Base-by-base conservation (phyloP, 2,888 invertebrate species). In the Metacarcinus magister region DNA sequence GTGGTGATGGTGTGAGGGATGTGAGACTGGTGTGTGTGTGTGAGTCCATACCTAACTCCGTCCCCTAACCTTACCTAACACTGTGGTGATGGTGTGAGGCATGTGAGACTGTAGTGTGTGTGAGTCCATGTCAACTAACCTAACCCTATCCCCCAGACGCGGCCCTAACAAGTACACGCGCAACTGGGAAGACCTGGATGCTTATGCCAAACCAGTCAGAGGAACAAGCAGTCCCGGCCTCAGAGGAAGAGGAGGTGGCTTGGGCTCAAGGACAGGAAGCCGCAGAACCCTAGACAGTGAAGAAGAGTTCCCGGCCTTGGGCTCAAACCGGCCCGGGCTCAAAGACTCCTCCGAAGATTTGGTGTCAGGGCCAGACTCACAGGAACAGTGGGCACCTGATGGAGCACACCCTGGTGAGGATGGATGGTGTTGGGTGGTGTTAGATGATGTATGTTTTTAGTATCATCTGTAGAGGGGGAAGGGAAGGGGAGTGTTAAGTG, bases 151-250 rank as follows among this genome's bases (percentile, higher is more conserved):
- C 97, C 39, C 39, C 39, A 99, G 99, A 0, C 99, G 99, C 95
- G 99, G 99, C 0, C 99, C 99, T 0, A 99, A 98, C 97, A 99
- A 99, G 97, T 99, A 99, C 97, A 99, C 98, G 0, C 98, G 99
- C 19, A 99, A 99, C 96, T 99, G 99, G 99, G 99, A 99, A 97
- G 99, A 99, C 97, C 99, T 99, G 97, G 99, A 99, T 97, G 99
- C 99, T 0, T 99, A 99, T 97, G 98, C 98, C 39, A 98, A 98
- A 97, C 97, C 98, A 2, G 96, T 97, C 23, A 97, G 97, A 10
- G 97, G 97, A 5, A 97, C 96, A 28, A 92, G 96, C 10, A 43
- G 87, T 13, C 94, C 95, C 0, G 95, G 92, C 13, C 95, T 95
- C 19, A 91, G 97, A n/a, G 93, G 97, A 32, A 96, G 96, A 5